A percentile compares a stretch with the other conserved stretches of the same genome.
Conservation (phyloP, 2,113 vertebrate species). For the Oryzias javanicus region DNA sequence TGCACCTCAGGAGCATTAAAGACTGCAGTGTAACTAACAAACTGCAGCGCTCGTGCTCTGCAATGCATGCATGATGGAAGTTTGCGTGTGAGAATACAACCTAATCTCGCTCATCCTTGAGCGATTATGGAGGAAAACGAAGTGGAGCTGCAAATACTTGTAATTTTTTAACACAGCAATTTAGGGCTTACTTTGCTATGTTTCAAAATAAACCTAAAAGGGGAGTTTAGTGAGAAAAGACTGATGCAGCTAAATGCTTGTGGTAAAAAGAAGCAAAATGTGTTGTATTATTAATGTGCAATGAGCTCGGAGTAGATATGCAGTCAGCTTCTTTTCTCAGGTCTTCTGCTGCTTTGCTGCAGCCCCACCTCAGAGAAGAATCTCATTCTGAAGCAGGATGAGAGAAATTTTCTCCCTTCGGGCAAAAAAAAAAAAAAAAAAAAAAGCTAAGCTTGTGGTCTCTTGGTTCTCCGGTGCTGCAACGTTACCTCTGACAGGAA, state of each 20-base stretch:
- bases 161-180: slow-evolving; percentile 2
- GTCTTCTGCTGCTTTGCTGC: slow-evolving; percentile 45
- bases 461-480: slow-evolving; percentile 21
- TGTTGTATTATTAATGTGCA: slow-evolving; percentile 66
- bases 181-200: background rate
- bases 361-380: slow-evolving; percentile 47
- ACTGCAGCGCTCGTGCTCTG: slow-evolving; percentile 17
- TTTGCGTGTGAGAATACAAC: background rate
- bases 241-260: too few species aligned
- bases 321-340: slow-evolving; percentile 62
- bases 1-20: slow-evolving; percentile 14
- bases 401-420: slow-evolving; percentile 32
- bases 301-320: slow-evolving; percentile 48
- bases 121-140: background rate
- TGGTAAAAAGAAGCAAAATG: background rate
- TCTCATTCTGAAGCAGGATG: slow-evolving; percentile 44
- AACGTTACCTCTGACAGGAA: slow-evolving; percentile 34
- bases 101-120: slow-evolving; percentile 1
- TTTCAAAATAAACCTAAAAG: slow-evolving; percentile 12
- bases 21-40: slow-evolving; percentile 23
- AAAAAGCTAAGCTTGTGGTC: slow-evolving; percentile 13
- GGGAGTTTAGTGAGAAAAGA: too few species aligned
- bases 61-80: slow-evolving; percentile 1
- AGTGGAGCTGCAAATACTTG: background rate
- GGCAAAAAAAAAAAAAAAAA: slow-evolving; percentile 33